Percentiles rank a stretch among this genome's conserved stretches.
These are phyloP conservation scores for Campopleginae sp. DNA, from an alignment of 2,888 invertebrate species.

Conservation along the genomic window DNA sequence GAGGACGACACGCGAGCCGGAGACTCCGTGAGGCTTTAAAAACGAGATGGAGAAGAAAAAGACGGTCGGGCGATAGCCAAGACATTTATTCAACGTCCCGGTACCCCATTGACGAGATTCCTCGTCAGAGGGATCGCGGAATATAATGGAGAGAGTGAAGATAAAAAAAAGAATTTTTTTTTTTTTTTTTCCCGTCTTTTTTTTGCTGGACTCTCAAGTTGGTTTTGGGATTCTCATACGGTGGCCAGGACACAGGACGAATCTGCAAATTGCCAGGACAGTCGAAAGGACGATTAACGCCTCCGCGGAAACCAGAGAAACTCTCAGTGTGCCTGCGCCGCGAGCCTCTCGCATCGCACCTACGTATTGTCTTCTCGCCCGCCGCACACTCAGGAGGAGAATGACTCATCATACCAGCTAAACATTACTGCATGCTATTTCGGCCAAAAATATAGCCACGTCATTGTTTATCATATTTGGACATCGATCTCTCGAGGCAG, in stretches of 20 bases:
- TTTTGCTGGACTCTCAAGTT: not conserved
- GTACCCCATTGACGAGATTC: constrained; percentile 22
- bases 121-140: constrained; percentile 6
- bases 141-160: constrained; percentile 14
- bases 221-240: constrained; percentile 11
- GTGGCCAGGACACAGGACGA: constrained; percentile 32
- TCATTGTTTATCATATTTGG: constrained; percentile 1
- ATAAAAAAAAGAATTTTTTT: constrained; percentile 44
- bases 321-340: constrained; percentile 17
- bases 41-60: not conserved
- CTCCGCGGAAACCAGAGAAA: constrained; percentile 67
- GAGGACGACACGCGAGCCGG: constrained; percentile 10
- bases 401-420: constrained; percentile 72
- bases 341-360: constrained; percentile 51
- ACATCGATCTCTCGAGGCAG: not conserved
- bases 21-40: not conserved
- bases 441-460: not conserved
- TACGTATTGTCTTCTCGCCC: constrained; percentile 40
- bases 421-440: constrained; percentile 2
- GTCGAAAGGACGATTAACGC: constrained; percentile 68
- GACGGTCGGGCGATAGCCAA: not conserved
- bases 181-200: constrained; percentile 4
- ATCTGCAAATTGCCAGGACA: constrained; percentile 16
- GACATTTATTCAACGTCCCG: constrained; percentile 36
- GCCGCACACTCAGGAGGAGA: too few relatives aligned